Evolutionary conservation across 1,140 invertebrate species (phyloP).

Genomic region (Atopsyche davidsoni): DNA sequence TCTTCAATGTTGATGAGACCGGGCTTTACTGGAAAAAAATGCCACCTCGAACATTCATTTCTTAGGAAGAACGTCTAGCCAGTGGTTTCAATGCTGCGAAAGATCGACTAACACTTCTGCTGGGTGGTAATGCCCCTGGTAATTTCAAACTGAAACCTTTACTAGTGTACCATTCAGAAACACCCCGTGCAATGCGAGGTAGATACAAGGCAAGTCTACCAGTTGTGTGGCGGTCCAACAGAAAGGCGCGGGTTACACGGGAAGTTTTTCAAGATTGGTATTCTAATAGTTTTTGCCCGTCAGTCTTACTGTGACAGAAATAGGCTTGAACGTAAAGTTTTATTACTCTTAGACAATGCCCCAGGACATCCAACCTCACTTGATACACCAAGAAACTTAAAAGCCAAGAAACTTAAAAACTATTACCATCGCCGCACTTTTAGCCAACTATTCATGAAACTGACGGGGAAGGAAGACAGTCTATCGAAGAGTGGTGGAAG

Average conservation of each 20-base stretch:
- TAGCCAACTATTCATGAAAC: slow-evolving; percentile 25
- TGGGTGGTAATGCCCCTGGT: slow-evolving; percentile 39
- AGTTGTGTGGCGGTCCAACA: slow-evolving; percentile 40
- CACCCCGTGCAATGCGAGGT: slow-evolving; percentile 35
- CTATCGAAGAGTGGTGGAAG: slow-evolving; percentile 20
- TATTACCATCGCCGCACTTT: slow-evolving; percentile 34
- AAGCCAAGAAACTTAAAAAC: slow-evolving; percentile 35
- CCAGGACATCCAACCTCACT: slow-evolving; percentile 31
- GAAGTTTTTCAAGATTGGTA: slow-evolving; percentile 38
- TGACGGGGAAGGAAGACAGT: slow-evolving; percentile 3
- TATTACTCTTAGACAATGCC: slow-evolving; percentile 35
- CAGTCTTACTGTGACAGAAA: slow-evolving; percentile 31
- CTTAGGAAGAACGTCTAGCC: slow-evolving; percentile 32
- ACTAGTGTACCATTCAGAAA: slow-evolving; percentile 40
- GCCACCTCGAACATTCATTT: slow-evolving; percentile 32
- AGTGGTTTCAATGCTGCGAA: slow-evolving; percentile 36
- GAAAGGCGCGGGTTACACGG: slow-evolving; percentile 40
- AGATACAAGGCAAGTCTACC: slow-evolving; percentile 34
- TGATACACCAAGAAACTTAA: slow-evolving; percentile 19
- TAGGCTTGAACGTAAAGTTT: slow-evolving; percentile 28
- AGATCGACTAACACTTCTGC: slow-evolving; percentile 38
- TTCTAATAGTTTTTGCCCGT: slow-evolving; percentile 32
- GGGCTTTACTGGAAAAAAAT: slow-evolving; percentile 38
- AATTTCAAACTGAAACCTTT: slow-evolving; percentile 43
- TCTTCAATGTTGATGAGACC: slow-evolving; percentile 43